Base-by-base conservation (phyloP, 2,797 vertebrate species). In the Eulemur albifrons region DNA sequence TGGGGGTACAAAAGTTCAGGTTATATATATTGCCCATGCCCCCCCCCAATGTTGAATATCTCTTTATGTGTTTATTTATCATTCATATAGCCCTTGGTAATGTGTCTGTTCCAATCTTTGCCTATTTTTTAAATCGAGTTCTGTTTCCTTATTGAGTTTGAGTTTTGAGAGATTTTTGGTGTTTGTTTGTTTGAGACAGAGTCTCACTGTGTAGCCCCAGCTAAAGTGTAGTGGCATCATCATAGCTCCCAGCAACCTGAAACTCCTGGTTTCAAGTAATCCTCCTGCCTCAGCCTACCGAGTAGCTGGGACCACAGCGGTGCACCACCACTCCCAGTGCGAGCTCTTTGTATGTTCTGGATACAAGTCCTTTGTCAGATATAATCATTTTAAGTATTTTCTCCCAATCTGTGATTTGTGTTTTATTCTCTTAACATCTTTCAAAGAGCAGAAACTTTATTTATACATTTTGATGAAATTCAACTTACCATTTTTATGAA, bases 391-490 rank as follows among this genome's bases (percentile, higher is more conserved):
- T 7, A 61, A 93, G 63, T 85, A 86, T 67, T n/a, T 63, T 65
- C 73, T 79, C 54, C 50, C 15, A 90, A 32, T 40, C 57, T 96
- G 25, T 72, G 63, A 4, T 18, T 43, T 40, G 0, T 43, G 6
- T 65, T 94, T 63, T 75, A 81, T 85, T 94, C 32, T 86, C 40
- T 80, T 90, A 70, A 73, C 25, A 4, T 32, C 63, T 93, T 96
- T 76, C 30, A 93, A 94, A 89, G 63, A 90, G 20, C 35, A 50
- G 21, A 75, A 81, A 52, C 77, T 57, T 79, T 79, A 61, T 40
- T 92, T 70, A 59, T 59, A 57, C 48, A 61, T 88, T 80, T 75
- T 88, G 14, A 76, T 50, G 59, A 85, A 84, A 93, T 80, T 40
- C 27, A 80, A 72, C 54, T 59, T 52, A 35, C 72, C 45, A 89